A percentile compares a stretch with the other conserved stretches of the same genome.
Evolutionary conservation across 2,113 vertebrate species (phyloP).

Genomic region (Salvator merianae): DNA sequence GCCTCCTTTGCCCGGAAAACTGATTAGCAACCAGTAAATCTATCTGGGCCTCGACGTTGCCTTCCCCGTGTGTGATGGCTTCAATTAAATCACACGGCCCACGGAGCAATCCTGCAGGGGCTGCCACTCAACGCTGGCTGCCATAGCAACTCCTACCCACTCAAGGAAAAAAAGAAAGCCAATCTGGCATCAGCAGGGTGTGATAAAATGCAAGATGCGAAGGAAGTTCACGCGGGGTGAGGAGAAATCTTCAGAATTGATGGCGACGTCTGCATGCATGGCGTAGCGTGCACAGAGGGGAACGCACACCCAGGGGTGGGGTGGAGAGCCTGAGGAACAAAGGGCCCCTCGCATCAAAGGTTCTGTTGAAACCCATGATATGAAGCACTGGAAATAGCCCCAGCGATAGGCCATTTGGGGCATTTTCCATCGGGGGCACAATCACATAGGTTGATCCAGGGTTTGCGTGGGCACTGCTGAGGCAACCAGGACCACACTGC

Average conservation of each 20-base stretch:
- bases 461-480: too few relatives aligned
- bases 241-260: background rate
- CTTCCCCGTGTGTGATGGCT: background rate
- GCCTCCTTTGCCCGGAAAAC: background rate
- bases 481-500: too few relatives aligned
- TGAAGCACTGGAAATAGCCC: too few relatives aligned
- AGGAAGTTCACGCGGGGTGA: background rate
- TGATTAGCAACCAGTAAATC: slow-evolving; percentile 1
- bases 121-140: background rate
- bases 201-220: slow-evolving; percentile 17
- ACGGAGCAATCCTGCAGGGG: background rate
- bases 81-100: slow-evolving; percentile 1
- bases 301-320: too few relatives aligned
- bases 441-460: too few relatives aligned
- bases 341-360: too few relatives aligned
- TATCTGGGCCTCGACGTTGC: slow-evolving; percentile 1
- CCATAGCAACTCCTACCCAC: background rate
- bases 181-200: background rate
- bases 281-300: too few relatives aligned
- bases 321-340: too few relatives aligned
- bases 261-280: too few relatives aligned
- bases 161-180: background rate
- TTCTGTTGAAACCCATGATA: too few relatives aligned
- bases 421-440: too few relatives aligned
- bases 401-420: too few relatives aligned